phyloP scores from a whole-genome alignment of 35 echinoderm and acorn worm species.

The Anneissia japonica region DNA sequence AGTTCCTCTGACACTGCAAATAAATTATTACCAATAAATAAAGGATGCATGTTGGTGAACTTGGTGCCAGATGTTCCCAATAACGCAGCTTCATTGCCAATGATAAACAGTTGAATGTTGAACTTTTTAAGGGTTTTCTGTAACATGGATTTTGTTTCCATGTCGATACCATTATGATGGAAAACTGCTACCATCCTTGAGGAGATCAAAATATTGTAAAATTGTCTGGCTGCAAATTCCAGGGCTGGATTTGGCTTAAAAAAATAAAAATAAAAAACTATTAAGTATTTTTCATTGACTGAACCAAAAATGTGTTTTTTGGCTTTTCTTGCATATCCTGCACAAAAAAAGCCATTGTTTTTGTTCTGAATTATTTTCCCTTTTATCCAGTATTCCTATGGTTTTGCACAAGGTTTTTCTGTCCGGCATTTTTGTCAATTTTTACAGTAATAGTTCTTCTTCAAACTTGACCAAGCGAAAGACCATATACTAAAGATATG shows the following conservation, averaged over 20 bases:
- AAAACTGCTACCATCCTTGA: conserved; percentile 68
- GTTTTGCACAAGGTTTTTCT: too few species aligned
- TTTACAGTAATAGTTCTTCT: too few species aligned
- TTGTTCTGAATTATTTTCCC: too few species aligned
- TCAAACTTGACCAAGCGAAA: too few species aligned
- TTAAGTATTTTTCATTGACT: too few species aligned
- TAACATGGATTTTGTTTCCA: conserved; percentile 27
- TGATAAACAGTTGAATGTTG: conserved; percentile 42
- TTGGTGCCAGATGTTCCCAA: conserved; percentile 26
- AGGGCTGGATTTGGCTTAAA: conserved; percentile 51
- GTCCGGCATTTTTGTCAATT: too few species aligned
- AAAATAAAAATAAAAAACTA: neutral
- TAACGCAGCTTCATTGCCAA: conserved; percentile 21
- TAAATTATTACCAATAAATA: conserved; percentile 46
- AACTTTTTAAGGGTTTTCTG: conserved; percentile 45
- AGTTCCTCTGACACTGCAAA: conserved; percentile 50
- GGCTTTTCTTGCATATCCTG: too few species aligned
- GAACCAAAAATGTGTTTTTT: too few species aligned
- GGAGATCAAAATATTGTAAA: conserved; percentile 6
- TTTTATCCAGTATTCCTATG: too few species aligned
- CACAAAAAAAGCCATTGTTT: too few species aligned
- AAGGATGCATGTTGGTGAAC: conserved; percentile 49
- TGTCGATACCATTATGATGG: conserved; percentile 44
- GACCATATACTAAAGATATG: too few species aligned
- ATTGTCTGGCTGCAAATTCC: conserved; percentile 49